Evolutionary conservation across 2,113 vertebrate species (phyloP).

Genomic region (Sialia sialis): DNA sequence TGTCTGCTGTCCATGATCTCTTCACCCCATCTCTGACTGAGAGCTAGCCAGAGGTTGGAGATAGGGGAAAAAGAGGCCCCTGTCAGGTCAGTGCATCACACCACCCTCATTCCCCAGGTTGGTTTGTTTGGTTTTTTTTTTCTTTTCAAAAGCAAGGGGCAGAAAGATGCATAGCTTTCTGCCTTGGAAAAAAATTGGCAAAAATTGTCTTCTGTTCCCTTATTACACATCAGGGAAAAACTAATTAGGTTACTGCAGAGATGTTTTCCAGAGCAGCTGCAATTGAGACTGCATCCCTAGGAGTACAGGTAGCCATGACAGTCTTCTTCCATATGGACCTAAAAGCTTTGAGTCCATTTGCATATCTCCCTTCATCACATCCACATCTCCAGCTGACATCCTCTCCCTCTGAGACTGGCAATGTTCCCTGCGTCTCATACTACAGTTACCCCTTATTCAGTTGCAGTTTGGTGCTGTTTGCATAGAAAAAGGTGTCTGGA

Average conservation of each 20-base stretch:
- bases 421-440: background rate
- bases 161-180: background rate
- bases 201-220: background rate
- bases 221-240: background rate
- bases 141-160: background rate
- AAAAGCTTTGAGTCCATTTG: background rate
- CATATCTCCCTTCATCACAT: background rate
- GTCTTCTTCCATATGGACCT: background rate
- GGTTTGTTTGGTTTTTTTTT: background rate
- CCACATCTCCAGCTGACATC: background rate
- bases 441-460: background rate
- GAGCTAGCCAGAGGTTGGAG: too few species aligned
- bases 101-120: background rate
- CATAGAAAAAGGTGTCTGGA: background rate
- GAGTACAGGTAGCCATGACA: background rate
- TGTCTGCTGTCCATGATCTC: too few species aligned
- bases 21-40: too few species aligned
- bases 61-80: too few species aligned
- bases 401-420: background rate
- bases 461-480: background rate
- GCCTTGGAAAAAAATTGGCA: background rate
- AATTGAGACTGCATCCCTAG: background rate
- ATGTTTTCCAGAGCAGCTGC: background rate
- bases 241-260: background rate
- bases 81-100: background rate